Conservation (phyloP, 2,113 vertebrate species). For the Paramormyrops kingsleyae region DNA sequence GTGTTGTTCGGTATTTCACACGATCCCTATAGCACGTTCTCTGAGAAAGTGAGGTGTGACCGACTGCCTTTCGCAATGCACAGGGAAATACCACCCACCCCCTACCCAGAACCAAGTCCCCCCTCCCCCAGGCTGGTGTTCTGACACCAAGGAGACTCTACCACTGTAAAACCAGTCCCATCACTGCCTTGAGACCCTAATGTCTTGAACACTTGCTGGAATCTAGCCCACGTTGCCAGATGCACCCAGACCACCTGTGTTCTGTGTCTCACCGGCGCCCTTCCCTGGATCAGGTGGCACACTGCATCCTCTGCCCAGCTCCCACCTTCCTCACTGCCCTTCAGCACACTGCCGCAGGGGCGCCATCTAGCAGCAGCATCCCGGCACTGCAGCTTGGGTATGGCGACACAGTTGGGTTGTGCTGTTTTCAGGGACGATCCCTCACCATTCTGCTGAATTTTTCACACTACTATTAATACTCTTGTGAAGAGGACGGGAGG, state of each 20-base stretch:
- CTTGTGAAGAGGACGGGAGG: background rate
- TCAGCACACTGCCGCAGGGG: background rate
- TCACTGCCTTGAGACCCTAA: background rate
- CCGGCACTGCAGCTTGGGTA: background rate
- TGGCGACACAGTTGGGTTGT: background rate
- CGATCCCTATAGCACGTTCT: background rate
- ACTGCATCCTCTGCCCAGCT: background rate
- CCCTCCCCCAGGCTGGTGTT: background rate
- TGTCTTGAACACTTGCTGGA: background rate
- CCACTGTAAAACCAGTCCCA: background rate
- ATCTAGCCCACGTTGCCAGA: background rate
- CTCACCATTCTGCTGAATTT: background rate
- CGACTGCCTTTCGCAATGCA: background rate
- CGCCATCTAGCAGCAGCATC: constrained; percentile 5
- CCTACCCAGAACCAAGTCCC: background rate
- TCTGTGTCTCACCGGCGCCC: background rate
- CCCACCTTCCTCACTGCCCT: background rate
- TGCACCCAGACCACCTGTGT: background rate
- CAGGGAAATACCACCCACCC: background rate
- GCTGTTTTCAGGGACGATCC: background rate
- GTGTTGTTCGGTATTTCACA: background rate
- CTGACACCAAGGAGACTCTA: background rate
- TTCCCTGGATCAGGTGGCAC: background rate
- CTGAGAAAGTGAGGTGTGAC: background rate
- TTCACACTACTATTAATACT: constrained; percentile 1